A percentile compares a stretch with the other conserved stretches of the same genome.
These are phyloP conservation scores for Pantherophis guttatus DNA, from an alignment of 2,113 vertebrate species.

Conservation along the genomic window DNA sequence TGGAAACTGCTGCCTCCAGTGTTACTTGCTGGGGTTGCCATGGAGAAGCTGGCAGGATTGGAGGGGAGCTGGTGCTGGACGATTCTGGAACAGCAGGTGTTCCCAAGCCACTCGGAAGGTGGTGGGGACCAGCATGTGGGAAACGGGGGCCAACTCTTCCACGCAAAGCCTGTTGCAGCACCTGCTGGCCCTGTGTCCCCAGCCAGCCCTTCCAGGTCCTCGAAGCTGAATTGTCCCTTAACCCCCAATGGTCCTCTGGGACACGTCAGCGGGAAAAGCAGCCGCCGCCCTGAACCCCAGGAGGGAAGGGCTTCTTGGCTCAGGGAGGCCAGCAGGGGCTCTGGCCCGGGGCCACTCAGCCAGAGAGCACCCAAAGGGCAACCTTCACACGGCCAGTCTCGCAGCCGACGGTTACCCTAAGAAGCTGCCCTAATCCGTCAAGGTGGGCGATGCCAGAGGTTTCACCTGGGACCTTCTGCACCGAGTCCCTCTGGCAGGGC, in stretches of 20 bases:
- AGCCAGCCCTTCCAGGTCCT: neutral
- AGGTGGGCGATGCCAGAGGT: neutral
- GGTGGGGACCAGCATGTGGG: neutral
- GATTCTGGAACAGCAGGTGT: neutral
- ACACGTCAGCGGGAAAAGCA: neutral
- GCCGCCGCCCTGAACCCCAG: neutral
- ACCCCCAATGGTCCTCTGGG: neutral
- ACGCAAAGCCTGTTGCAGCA: neutral
- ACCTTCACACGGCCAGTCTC: neutral
- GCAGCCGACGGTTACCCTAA: neutral
- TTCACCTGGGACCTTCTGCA: neutral
- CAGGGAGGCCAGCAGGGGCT: too few relatives aligned
- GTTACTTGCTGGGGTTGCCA: constrained; percentile 2
- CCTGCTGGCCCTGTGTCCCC: neutral
- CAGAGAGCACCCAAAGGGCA: neutral
- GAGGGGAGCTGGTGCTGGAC: neutral
- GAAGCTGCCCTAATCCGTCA: neutral
- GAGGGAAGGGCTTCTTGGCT: neutral
- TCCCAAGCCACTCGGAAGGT: neutral
- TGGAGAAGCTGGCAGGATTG: constrained; percentile 9
- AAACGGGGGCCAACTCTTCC: neutral
- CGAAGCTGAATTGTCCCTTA: neutral
- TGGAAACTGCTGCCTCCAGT: neutral
- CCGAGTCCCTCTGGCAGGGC: neutral
- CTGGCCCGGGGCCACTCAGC: neutral